Percentiles rank a stretch among this genome's conserved stretches.
These are phyloP conservation scores for Amblyraja radiata DNA, from an alignment of 2,797 vertebrate species.

Conservation along the genomic window DNA sequence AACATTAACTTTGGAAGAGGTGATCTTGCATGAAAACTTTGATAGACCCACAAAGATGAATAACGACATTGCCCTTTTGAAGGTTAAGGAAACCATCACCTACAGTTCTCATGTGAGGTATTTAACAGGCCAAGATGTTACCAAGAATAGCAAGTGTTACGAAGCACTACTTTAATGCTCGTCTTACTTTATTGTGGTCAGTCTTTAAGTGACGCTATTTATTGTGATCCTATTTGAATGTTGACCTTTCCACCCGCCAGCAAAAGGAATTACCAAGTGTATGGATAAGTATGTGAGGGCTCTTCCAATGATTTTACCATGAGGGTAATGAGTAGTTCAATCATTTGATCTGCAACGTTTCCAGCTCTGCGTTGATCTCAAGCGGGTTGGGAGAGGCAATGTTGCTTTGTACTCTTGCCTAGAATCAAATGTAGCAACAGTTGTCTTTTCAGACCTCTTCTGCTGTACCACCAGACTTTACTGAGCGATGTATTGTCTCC, in stretches of 20 bases:
- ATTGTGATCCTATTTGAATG: background rate
- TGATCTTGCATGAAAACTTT: slow-evolving; percentile 1
- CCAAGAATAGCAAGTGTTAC: background rate
- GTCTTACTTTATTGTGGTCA: background rate
- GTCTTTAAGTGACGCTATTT: background rate
- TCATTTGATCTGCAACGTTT: background rate
- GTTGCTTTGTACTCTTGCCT: background rate
- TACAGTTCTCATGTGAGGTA: background rate
- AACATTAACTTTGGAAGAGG: background rate
- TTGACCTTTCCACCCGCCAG: background rate
- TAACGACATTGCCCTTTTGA: slow-evolving; percentile 17
- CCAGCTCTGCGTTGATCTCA: background rate
- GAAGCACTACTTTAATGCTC: background rate
- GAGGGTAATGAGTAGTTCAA: background rate
- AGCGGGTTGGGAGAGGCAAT: background rate
- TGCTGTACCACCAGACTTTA: background rate
- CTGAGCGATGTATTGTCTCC: background rate
- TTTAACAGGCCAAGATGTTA: background rate
- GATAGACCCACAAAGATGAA: background rate
- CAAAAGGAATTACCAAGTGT: background rate
- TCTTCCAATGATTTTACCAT: background rate
- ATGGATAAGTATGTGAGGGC: background rate
- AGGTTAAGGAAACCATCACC: background rate
- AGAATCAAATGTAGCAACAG: background rate
- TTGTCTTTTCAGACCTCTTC: background rate